Evolutionary conservation across 1,140 invertebrate species (phyloP).

Genomic region (Drosophila malerkotliana): DNA sequence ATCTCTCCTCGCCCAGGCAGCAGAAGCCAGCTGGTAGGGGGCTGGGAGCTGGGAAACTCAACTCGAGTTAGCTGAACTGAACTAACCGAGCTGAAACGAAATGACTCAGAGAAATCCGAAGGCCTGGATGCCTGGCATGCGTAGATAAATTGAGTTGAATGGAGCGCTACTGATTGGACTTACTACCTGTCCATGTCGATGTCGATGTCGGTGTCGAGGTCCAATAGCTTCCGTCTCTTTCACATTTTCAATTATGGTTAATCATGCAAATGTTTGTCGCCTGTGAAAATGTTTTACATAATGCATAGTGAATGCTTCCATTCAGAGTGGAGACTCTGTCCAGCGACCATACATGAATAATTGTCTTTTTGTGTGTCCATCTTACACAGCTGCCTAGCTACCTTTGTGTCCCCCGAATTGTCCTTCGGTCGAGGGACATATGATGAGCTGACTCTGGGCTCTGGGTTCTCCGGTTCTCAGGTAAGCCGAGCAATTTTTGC

Average conservation of each 20-base stretch:
- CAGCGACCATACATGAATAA: conserved; percentile 75
- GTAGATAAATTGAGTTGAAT: conserved; percentile 78
- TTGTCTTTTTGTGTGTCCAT: conserved; percentile 64
- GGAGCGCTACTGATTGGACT: conserved; percentile 67
- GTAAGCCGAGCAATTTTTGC: conserved; percentile 78
- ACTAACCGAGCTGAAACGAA: conserved; percentile 52
- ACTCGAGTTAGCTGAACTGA: conserved; percentile 43
- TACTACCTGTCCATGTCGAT: conserved; percentile 24
- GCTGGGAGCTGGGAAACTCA: conserved; percentile 12
- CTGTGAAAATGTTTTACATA: conserved; percentile 80
- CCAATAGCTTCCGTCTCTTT: conserved; percentile 33
- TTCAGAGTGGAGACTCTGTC: conserved; percentile 46
- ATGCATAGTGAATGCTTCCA: conserved; percentile 75
- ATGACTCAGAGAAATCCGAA: conserved; percentile 42
- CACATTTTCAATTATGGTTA: conserved; percentile 80
- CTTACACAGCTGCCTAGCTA: conserved; percentile 35
- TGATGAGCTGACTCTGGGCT: conserved; percentile 23
- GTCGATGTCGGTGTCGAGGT: conserved; percentile 8
- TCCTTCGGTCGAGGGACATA: conserved; percentile 14
- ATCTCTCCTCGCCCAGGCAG: conserved; percentile 12
- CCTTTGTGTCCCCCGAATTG: conserved; percentile 6
- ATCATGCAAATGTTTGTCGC: conserved; percentile 81
- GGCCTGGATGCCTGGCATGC: conserved; percentile 62
- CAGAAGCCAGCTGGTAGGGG: neutral
- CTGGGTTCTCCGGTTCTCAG: conserved; percentile 36